Evolutionary conservation across 2,113 vertebrate genomes (phyloP), one percentile per base, ranked within the genome.

Genomic region (Lethenteron reissneri): DNA sequence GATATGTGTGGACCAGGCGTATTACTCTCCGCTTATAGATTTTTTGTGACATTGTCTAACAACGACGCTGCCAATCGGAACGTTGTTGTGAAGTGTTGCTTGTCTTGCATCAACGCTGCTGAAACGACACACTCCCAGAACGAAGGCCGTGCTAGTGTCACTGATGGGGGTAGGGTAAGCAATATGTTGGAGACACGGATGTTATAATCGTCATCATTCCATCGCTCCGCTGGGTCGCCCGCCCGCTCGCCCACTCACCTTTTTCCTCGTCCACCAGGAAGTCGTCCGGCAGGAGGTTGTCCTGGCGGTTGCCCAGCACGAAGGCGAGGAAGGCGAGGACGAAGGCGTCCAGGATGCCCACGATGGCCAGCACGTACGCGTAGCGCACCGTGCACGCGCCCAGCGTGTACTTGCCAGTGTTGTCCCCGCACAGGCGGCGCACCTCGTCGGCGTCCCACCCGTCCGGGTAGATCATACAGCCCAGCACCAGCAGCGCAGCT

Each of bases 241-340:
- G 11, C 21, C 69, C 57, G 58, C 60, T 69, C 15, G 9, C 5
- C n/a, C 25, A 1, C 80, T 82, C 76, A 81, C 89, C 87, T 87
- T 89, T 90, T 82, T 84, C 87, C 73, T 88, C 85, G 74, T 41
- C 64, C 64, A 81, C 78, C 79, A 85, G 89, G 76, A 89, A 83
- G 75, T 92, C 89, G 74, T 89, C 87, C 56, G 84, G 89, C 76
- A 86, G 83, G 75, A 88, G 80, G 79, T 89, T 86, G 0, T 86
- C 90, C 78, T 92, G 88, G 79, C 88, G 83, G 82, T 94, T 94
- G 73, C 88, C 88, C 58, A 94, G 84, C 75, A 94, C 89, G 1
- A 94, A 94, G 80, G 89, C 89, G 72, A 94, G 82, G 80, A 94
- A 92, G 76, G 89, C 90, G 70, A 94, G 88, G 80, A 94, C 88